Evolutionary conservation across 2,797 vertebrate species (phyloP).

Genomic region (Gobionotothen gibberifrons): DNA sequence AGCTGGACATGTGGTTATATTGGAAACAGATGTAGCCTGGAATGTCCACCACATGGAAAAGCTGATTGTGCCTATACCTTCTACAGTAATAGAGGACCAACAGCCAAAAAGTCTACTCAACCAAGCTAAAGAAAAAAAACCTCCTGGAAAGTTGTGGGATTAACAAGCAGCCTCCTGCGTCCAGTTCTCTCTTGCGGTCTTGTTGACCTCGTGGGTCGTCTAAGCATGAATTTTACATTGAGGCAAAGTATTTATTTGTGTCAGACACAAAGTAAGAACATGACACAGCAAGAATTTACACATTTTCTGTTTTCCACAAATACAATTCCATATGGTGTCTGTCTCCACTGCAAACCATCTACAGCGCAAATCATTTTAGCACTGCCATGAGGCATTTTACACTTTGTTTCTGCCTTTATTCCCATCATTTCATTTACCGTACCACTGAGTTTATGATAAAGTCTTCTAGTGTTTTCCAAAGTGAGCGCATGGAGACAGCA

Average conservation of each 20-base stretch:
- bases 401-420: constrained; percentile 38
- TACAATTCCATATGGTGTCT: constrained; percentile 63
- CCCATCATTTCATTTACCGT: constrained; percentile 55
- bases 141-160: constrained; percentile 69
- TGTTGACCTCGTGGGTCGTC: constrained; percentile 27
- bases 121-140: constrained; percentile 38
- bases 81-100: constrained; percentile 67
- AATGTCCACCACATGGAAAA: constrained; percentile 84
- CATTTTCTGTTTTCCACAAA: constrained; percentile 42
- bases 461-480: constrained; percentile 44
- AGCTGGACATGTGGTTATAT: constrained; percentile 75
- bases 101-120: constrained; percentile 70
- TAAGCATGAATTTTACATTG: constrained; percentile 20
- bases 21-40: constrained; percentile 80
- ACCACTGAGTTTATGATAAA: constrained; percentile 47
- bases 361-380: constrained; percentile 51
- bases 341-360: constrained; percentile 61
- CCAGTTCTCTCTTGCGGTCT: constrained; percentile 30
- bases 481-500: constrained; percentile 46
- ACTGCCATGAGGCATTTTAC: constrained; percentile 26
- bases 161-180: constrained; percentile 49
- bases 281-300: constrained; percentile 50
- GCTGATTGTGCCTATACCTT: constrained; percentile 73
- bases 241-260: constrained; percentile 5
- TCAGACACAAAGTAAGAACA: constrained; percentile 39